Base-by-base conservation (phyloP, 2,113 vertebrate genomes). In the Gasterosteus nipponicus region DNA sequence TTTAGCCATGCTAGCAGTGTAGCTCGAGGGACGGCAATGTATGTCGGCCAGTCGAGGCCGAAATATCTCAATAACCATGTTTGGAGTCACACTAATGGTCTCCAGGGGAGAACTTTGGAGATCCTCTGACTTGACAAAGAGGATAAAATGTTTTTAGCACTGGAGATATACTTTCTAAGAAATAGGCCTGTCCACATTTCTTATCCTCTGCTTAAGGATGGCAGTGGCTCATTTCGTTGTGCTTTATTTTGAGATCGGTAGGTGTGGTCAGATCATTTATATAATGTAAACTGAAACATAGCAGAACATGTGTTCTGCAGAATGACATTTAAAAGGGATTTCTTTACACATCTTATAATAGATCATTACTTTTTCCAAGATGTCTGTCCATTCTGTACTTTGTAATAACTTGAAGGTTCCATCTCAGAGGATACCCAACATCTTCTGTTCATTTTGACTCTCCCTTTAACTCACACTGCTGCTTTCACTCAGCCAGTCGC, bases 231-330 rank as follows among this genome's bases (percentile, higher is more conserved):
- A 47, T 49, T 1, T 42, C 5, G 63, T 60, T 57, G 18, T 56
- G 18, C 38, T 70, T 18, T 26, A 11, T 7, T 5, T 41, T 53
- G 9, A 11, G 18, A 22, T 22, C 5, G 2, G 42, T 1, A 26
- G 71, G 71, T 1, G 67, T 73, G 49, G 73, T 47, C 11, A 31
- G 38, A 76, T 9, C 0, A 11, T 60, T 88, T 41, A 35, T 22
- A 65, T 42, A 11, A 31, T 65, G 1, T 5, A 3, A 29, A 47
- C 31, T 57, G 10, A 62, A 62, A 49, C 12, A 12, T 1, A 16
- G 18, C 18, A 44, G 11, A 44, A 33, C 10, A 2, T 14, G 4
- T 29, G 3, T 19, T 33, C 35, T 9, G 62, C 22, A 26, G 22
- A 26, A 26, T 26, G 56, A 54, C 1, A 44, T 74, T 41, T 10